Evolutionary conservation across 2,797 vertebrate genomes (phyloP).

Genomic region (Takifugu ocellatus): DNA sequence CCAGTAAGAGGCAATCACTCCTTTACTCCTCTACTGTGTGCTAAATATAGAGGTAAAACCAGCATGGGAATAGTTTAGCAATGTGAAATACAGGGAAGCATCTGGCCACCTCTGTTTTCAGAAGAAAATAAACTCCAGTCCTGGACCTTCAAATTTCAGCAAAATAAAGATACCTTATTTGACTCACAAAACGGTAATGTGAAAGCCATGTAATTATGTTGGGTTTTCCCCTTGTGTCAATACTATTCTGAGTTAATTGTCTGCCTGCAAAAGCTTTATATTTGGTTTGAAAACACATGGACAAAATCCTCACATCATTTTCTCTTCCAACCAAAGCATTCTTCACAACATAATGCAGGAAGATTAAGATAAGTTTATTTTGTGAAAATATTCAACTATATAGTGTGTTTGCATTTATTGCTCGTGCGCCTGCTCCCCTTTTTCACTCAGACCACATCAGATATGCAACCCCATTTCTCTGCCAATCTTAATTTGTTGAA

Average conservation of each 20-base stretch:
- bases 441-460: background rate
- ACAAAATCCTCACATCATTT: background rate
- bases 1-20: background rate
- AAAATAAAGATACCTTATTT: background rate
- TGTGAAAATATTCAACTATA: background rate
- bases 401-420: background rate
- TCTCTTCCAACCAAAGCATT: background rate
- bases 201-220: background rate
- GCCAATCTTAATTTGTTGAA: background rate
- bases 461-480: constrained; percentile 16
- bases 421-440: background rate
- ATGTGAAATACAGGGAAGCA: background rate
- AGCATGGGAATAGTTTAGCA: background rate
- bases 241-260: background rate
- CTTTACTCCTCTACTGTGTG: background rate
- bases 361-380: background rate
- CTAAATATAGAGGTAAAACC: background rate
- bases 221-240: background rate
- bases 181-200: background rate
- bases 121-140: background rate
- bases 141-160: background rate
- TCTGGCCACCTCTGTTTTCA: background rate
- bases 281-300: background rate
- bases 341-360: background rate
- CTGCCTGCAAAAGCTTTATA: background rate